phyloP scores from a whole-genome alignment of 2,888 invertebrate species.

The Dasysyrphus albostriatus region DNA sequence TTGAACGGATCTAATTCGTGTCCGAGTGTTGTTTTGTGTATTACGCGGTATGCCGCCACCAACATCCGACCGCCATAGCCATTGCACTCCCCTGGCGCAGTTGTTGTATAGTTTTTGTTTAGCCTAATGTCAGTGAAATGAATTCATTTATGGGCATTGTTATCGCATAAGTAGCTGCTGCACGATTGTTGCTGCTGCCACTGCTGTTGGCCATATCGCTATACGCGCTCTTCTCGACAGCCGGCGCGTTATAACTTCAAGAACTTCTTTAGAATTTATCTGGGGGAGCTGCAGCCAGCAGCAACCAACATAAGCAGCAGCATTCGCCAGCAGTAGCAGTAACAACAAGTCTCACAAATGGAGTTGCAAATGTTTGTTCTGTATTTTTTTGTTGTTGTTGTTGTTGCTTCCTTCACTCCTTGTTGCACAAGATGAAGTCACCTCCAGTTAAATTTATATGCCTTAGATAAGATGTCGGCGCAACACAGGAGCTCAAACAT shows the following conservation, averaged over 20 bases:
- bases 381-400: constrained; percentile 24
- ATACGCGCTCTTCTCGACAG: constrained; percentile 10
- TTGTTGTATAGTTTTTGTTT: constrained; percentile 64
- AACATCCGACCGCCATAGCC: not conserved
- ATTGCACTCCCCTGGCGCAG: not conserved
- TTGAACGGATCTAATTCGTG: constrained; percentile 74
- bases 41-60: constrained; percentile 39
- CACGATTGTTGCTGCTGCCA: constrained; percentile 53
- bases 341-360: constrained; percentile 65
- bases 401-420: not conserved
- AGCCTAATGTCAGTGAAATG: constrained; percentile 75
- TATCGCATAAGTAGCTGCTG: constrained; percentile 74
- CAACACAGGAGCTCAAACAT: constrained; percentile 74
- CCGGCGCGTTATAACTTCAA: constrained; percentile 39
- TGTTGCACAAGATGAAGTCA: constrained; percentile 42
- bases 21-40: constrained; percentile 71
- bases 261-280: constrained; percentile 63
- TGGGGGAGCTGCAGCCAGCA: constrained; percentile 21
- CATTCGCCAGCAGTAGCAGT: not conserved
- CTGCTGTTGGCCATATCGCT: constrained; percentile 18
- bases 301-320: constrained; percentile 8
- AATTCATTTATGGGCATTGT: constrained; percentile 76
- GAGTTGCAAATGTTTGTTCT: constrained; percentile 71
- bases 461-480: constrained; percentile 69
- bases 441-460: constrained; percentile 67